Percentiles rank a stretch among this genome's conserved stretches.
Conservation (phyloP, 2,797 vertebrate species). For the Callimico goeldii region DNA sequence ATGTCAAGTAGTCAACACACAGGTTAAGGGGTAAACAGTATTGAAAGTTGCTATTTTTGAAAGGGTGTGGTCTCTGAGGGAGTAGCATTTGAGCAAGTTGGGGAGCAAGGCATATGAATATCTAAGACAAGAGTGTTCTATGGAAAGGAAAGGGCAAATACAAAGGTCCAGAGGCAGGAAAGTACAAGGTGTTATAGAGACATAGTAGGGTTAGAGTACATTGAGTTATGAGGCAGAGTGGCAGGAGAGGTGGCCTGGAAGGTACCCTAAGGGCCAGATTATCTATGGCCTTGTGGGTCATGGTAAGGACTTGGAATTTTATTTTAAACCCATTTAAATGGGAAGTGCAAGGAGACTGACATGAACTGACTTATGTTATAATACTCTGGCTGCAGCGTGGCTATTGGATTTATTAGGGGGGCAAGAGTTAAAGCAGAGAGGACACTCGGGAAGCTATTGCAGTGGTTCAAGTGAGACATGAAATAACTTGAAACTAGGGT, state of each 20-base stretch:
- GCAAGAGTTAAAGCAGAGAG: background rate
- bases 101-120: background rate
- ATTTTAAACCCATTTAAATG: background rate
- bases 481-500: background rate
- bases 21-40: background rate
- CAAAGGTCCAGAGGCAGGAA: background rate
- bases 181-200: background rate
- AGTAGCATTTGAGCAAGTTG: background rate
- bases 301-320: background rate
- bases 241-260: background rate
- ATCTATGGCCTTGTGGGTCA: background rate
- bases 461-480: background rate
- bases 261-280: background rate
- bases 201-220: background rate
- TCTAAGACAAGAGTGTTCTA: background rate
- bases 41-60: background rate
- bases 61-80: background rate
- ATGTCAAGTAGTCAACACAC: background rate
- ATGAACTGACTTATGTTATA: background rate
- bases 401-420: background rate
- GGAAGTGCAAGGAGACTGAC: background rate
- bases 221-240: background rate
- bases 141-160: background rate
- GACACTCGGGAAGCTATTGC: background rate
- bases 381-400: background rate